Base-by-base conservation (phyloP, 2,888 invertebrate genomes). In the Andrena fulva region DNA sequence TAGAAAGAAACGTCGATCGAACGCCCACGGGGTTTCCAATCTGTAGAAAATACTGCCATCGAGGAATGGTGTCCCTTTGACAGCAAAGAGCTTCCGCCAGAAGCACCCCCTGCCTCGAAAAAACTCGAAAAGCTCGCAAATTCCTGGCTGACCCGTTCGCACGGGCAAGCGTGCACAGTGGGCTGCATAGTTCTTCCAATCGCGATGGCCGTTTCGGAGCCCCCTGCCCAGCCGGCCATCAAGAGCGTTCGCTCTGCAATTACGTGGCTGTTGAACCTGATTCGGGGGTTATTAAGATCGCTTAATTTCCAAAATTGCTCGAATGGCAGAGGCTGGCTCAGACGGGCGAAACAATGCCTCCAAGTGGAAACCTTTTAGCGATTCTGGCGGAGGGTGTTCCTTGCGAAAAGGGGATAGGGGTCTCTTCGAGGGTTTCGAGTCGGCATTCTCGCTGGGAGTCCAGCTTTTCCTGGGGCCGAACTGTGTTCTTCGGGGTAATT, bases 231-330 rank as follows among this genome's bases (percentile, higher is more conserved):
- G 12, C 0, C 42, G 12, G 42, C 42, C 42, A 42, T 42, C 42
- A 42, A 42, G 42, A 16, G 16, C 12, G 42, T 33, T 63, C 50
- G 63, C 24, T 20, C 31, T 62, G 33, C 24, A 48, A 63, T 31
- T 33, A 64, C 31, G 33, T 20, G 50, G 33, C 63, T 62, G 48
- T 12, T 27, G 20, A 29, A 29, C 20, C 48, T 71, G 29, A n/a
- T 5, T 24, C 24, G 24, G 31, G 10, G 24, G 48, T 42, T 42
- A 50, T 62, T 31, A 24, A 62, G 71, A 71, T 62, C 62, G 50
- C 62, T 62, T 48, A 62, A 71, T 71, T 71, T 62, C 8, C 16
- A 71, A 71, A 71, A 71, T 71, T 52, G 24, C 63, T 33, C 48
- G 31, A 29, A 27, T 10, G 29, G 12, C 24, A 8, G 54, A 20